Evolutionary conservation across 2,888 invertebrate species (phyloP).

Genomic region (Eristalis pertinax): DNA sequence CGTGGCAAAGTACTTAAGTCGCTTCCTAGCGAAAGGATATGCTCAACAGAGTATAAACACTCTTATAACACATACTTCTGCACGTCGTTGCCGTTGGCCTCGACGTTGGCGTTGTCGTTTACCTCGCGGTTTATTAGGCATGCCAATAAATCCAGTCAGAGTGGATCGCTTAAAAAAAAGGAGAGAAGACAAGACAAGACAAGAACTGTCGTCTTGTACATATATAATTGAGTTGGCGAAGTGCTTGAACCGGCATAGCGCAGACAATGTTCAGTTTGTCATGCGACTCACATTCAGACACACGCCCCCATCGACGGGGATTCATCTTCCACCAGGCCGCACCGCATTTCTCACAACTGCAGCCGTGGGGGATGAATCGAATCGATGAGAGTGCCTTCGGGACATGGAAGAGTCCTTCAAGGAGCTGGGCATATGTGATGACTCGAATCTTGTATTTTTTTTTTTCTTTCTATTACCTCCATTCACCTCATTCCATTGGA

Average conservation of each 20-base stretch:
- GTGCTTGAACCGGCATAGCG: conserved; percentile 38
- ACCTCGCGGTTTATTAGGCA: conserved; percentile 29
- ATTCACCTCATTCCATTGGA: conserved; percentile 13
- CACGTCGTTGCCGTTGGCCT: not conserved
- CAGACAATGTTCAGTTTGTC: conserved; percentile 48
- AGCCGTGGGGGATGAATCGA: conserved; percentile 18
- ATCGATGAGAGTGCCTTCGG: conserved; percentile 36
- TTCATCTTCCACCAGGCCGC: not conserved
- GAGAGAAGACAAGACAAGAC: not conserved
- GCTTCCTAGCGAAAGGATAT: conserved; percentile 45
- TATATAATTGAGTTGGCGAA: conserved; percentile 61
- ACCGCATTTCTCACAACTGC: not conserved
- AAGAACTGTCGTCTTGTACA: not conserved
- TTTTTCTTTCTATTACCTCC: not conserved
- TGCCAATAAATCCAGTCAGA: conserved; percentile 46
- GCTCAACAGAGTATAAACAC: conserved; percentile 33
- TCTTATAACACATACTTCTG: not conserved
- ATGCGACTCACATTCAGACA: conserved; percentile 42
- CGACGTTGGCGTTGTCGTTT: not conserved
- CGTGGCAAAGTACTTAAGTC: conserved; percentile 50
- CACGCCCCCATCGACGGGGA: not conserved
- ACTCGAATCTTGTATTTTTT: not conserved
- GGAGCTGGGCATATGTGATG: conserved; percentile 33
- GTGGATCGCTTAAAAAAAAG: not conserved
- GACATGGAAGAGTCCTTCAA: conserved; percentile 26